These are phyloP conservation scores for Taenaris catops DNA, from an alignment of 2,888 invertebrate genomes.

Conservation along the genomic window DNA sequence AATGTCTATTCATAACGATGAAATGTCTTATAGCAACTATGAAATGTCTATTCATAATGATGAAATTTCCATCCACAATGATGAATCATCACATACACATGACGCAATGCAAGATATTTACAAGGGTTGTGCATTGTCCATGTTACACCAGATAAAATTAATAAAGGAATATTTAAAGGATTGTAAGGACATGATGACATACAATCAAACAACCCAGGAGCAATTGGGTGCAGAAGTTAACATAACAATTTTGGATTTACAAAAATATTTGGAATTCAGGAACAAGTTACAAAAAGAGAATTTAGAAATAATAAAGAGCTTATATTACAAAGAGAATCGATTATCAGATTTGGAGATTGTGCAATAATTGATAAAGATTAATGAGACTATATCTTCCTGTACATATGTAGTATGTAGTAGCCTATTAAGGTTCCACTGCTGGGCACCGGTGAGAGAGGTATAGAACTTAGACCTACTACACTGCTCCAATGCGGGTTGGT, in stretches of 20 bases:
- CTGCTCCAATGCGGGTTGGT: too few species aligned
- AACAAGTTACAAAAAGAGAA: constrained; percentile 38
- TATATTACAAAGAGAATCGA: too few species aligned
- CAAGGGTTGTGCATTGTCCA: constrained; percentile 35
- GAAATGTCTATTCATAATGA: too few species aligned
- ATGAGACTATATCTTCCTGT: too few species aligned
- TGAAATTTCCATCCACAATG: constrained; percentile 32
- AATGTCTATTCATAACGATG: too few species aligned
- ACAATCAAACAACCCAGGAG: constrained; percentile 38
- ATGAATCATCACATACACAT: constrained; percentile 18
- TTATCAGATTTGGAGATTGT: too few species aligned
- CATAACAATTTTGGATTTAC: constrained; percentile 42
- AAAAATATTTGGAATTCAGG: constrained; percentile 38
- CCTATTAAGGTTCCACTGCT: too few species aligned
- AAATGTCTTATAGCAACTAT: too few species aligned
- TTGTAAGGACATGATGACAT: constrained; percentile 51
- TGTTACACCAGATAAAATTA: constrained; percentile 38
- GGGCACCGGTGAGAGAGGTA: too few species aligned
- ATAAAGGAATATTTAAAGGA: constrained; percentile 48
- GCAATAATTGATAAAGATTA: too few species aligned
- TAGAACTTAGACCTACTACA: too few species aligned
- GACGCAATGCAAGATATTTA: constrained; percentile 27
- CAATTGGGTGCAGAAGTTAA: constrained; percentile 52
- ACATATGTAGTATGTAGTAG: too few species aligned
- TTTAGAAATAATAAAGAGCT: constrained; percentile 30